Base-by-base conservation (phyloP, 2,797 vertebrate species). In the Carcharodon carcharias region DNA sequence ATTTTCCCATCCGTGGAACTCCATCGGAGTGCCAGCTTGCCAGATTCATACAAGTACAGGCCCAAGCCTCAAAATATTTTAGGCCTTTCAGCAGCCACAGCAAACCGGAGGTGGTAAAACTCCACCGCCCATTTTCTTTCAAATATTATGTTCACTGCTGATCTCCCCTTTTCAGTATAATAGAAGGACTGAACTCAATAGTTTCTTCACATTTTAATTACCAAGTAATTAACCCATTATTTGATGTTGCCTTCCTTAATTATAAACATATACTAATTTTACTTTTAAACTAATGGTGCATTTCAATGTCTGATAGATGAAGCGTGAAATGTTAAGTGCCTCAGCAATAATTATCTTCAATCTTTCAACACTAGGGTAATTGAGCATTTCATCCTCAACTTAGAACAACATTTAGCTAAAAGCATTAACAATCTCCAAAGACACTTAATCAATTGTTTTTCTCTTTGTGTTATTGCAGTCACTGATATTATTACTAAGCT, bases 401-500 rank as follows among this genome's bases (percentile, higher is more conserved):
- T 73, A 6, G 45, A 95, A 73, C 92, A 96, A 9, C 50, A 54
- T 97, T 97, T 96, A 96, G 50, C 91, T 97, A 93, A 96, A 8
- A 96, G 3, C 96, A 73, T 63, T 96, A 96, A n/a, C 82, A 45
- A 0, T 95, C 21, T 96, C 95, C 96, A 96, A 80, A 96, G 31
- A 96, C 96, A 93, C 16, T 96, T 96, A 96, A 96, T 97, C 96
- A 97, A 97, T 96, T 80, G 8, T 91, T 96, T 69, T 65, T 96
- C 96, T 80, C 92, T 96, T 85, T 97, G 97, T 96, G 96, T 96
- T 97, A 97, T 96, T 97, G 95, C 65, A 96, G 28, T 69, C 96
- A 97, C 61, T 95, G 92, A 96, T 97, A 96, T 95, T 94, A 28
- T 96, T 96, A 96, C 96, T 96, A 96, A 89, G 82, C 26, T 71